A percentile compares a stretch with the other conserved stretches of the same genome.
Evolutionary conservation across 2,113 vertebrate species (phyloP).

Genomic region (Notiomystis cincta): DNA sequence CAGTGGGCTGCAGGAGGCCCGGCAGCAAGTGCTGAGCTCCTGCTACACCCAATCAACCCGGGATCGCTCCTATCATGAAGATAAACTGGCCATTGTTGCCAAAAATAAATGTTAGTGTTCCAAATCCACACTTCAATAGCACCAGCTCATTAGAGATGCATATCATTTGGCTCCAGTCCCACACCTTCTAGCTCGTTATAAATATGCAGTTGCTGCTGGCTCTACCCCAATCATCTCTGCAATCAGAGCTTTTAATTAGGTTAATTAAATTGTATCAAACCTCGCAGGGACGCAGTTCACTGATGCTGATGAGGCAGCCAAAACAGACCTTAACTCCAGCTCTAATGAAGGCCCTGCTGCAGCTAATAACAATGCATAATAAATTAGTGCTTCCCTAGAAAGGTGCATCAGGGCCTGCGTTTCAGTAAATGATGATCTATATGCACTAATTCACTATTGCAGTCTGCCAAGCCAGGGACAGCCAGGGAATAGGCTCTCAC

Average conservation of each 20-base stretch:
- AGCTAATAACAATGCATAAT: conserved; percentile 78
- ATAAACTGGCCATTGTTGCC: conserved; percentile 78
- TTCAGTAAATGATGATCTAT: conserved; percentile 58
- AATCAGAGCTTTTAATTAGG: conserved; percentile 99
- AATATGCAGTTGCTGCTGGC: conserved; percentile 93
- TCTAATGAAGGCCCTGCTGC: conserved; percentile 78
- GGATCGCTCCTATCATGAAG: conserved; percentile 49
- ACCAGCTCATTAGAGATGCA: conserved; percentile 91
- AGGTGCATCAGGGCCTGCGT: conserved; percentile 66
- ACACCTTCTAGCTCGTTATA: conserved; percentile 93
- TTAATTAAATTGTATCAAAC: conserved; percentile 99
- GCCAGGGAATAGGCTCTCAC: conserved; percentile 38
- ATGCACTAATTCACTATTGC: conserved; percentile 38
- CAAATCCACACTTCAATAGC: conserved; percentile 73
- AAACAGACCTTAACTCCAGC: conserved; percentile 86
- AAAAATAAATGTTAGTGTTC: conserved; percentile 82
- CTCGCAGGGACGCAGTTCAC: conserved; percentile 96
- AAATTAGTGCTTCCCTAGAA: conserved; percentile 72
- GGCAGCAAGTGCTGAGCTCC: not conserved
- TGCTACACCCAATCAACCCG: not conserved
- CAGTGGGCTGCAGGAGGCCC: not conserved
- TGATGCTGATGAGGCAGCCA: conserved; percentile 96
- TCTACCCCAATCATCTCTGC: conserved; percentile 96
- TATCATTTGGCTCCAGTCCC: conserved; percentile 92
- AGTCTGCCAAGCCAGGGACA: conserved; percentile 54